Percentiles rank a stretch among this genome's conserved stretches.
Conservation (phyloP, 2,888 invertebrate species). For the Aricia artaxerxes region DNA sequence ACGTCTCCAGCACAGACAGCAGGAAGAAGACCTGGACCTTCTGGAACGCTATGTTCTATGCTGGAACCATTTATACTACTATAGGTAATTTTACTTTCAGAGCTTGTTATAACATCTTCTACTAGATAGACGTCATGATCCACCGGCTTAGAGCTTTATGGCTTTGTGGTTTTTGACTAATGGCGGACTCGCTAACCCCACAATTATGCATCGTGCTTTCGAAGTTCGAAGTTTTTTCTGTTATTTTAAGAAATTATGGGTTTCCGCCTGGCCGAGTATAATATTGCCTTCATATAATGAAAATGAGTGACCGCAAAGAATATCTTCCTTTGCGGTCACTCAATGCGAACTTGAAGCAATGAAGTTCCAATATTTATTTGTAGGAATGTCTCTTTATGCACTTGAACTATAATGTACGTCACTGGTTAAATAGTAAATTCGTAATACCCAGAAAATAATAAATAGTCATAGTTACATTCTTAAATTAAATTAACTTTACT, state of each 20-base stretch:
- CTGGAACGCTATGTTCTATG: constrained; percentile 92
- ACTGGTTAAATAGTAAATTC: neutral
- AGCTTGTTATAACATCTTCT: neutral
- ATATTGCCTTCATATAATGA: too few relatives aligned
- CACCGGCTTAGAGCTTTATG: too few relatives aligned
- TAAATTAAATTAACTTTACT: constrained; percentile 1
- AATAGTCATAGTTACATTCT: neutral
- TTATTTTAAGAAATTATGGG: neutral
- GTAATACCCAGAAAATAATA: neutral
- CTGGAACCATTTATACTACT: constrained; percentile 93
- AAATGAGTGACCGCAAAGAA: too few relatives aligned
- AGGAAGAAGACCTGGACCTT: constrained; percentile 86
- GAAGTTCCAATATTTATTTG: neutral
- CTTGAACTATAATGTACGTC: too few relatives aligned
- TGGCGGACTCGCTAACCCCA: too few relatives aligned
- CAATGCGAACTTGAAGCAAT: neutral
- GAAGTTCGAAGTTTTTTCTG: too few relatives aligned
- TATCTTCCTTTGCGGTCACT: too few relatives aligned
- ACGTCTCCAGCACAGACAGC: constrained; percentile 64
- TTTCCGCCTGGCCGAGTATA: neutral
- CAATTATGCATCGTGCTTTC: too few relatives aligned
- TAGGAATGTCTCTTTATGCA: neutral
- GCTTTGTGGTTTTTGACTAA: too few relatives aligned
- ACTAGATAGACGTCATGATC: neutral
- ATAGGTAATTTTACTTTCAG: constrained; percentile 84